Evolutionary conservation across 1,140 invertebrate genomes (phyloP).

Genomic region (Oedothorax gibbosus): DNA sequence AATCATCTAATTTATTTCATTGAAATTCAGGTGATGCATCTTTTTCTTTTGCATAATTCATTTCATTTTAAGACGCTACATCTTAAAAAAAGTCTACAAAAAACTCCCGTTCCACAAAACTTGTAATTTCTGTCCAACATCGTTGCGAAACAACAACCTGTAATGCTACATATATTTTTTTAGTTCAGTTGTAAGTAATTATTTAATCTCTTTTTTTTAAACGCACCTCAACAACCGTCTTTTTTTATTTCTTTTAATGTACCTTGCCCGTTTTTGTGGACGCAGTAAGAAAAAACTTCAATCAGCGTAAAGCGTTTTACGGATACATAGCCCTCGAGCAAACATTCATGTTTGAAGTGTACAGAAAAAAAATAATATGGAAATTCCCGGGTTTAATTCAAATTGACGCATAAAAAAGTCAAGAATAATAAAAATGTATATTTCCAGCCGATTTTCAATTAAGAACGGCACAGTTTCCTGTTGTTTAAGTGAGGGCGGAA

Average conservation of each 20-base stretch:
- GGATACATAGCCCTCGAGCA: constrained; percentile 11
- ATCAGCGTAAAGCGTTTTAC: constrained; percentile 29
- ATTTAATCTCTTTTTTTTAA: constrained; percentile 19
- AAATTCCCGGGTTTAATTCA: constrained; percentile 30
- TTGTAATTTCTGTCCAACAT: no score
- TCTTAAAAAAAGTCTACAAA: no score
- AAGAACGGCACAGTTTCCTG: background rate
- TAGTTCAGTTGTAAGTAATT: constrained; percentile 9
- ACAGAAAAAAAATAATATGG: constrained; percentile 15
- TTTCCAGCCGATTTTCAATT: constrained; percentile 28
- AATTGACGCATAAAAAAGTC: constrained; percentile 3
- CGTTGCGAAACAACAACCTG: no score
- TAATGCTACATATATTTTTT: constrained; percentile 9
- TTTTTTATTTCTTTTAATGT: constrained; percentile 5
- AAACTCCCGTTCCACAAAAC: no score
- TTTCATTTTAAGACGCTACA: no score
- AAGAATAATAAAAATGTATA: constrained; percentile 7
- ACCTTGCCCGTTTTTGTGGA: background rate
- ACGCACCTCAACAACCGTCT: constrained; percentile 11
- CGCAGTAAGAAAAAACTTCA: constrained; percentile 26
- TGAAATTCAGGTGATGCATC: no score
- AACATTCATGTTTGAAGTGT: constrained; percentile 10
- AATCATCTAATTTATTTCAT: no score
- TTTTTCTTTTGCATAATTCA: no score
- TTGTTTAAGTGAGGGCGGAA: background rate